Conservation (phyloP, 2,888 invertebrate species). For the Orthosia incerta region DNA sequence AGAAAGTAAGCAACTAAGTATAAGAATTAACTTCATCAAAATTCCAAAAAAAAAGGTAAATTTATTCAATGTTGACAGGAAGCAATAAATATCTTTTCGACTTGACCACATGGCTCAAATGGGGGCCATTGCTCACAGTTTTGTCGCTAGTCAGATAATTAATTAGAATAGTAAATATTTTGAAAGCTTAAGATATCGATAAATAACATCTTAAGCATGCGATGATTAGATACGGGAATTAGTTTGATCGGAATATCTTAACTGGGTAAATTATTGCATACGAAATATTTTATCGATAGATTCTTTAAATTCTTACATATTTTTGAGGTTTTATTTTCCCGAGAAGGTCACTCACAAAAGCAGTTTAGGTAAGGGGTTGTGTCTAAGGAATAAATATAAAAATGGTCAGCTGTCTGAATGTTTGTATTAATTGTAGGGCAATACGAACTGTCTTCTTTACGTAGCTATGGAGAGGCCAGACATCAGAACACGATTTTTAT, state of each 20-base stretch:
- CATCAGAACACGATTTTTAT: too few relatives aligned
- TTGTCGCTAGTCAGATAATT: constrained; percentile 58
- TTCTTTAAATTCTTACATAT: neutral
- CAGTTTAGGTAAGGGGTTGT: neutral
- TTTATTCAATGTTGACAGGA: constrained; percentile 68
- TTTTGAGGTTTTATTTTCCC: neutral
- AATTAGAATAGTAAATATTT: constrained; percentile 65
- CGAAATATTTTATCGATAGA: constrained; percentile 1
- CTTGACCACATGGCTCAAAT: constrained; percentile 64
- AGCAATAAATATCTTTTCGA: constrained; percentile 67
- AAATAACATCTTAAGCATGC: constrained; percentile 34
- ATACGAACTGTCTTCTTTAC: too few relatives aligned
- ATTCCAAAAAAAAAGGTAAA: constrained; percentile 56
- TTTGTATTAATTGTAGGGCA: too few relatives aligned
- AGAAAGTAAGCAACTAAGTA: constrained; percentile 29
- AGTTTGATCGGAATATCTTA: constrained; percentile 28
- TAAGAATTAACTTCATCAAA: constrained; percentile 42
- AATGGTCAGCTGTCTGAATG: too few relatives aligned
- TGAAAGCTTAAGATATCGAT: constrained; percentile 32
- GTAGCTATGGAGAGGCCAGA: too few relatives aligned
- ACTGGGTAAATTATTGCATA: constrained; percentile 6
- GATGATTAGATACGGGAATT: constrained; percentile 40
- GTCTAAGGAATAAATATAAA: too few relatives aligned
- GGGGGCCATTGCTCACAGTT: constrained; percentile 52
- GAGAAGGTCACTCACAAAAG: neutral